Base-by-base conservation (phyloP, 2,113 vertebrate genomes). In the Capreolus pygargus region DNA sequence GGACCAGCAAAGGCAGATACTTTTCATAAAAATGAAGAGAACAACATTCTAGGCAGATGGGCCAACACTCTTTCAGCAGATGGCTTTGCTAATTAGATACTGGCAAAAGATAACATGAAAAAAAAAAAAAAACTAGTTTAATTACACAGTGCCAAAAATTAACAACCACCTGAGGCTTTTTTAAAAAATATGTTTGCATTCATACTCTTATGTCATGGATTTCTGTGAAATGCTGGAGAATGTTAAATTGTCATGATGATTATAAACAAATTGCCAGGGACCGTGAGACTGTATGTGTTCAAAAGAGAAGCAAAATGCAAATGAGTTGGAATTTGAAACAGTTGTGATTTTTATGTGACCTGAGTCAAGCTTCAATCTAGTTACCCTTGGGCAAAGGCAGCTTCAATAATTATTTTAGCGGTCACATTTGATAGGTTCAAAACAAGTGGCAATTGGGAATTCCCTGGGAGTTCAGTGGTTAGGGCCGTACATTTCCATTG, bases 31-130 rank as follows among this genome's bases (percentile, higher is more conserved):
- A 97, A 96, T 84, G 94, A 99, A 98, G 94, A 97, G 98, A 99
- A 98, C 96, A 97, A 97, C 97, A 98, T 97, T 97, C 90, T n/a
- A 98, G 95, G 97, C 99, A 99, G 99, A 99, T 99, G 99, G 99
- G 95, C 98, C 98, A 98, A 94, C 45, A 86, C 95, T 98, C 97
- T 97, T 98, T 93, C 97, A 97, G 98, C 99, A 99, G 99, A 99
- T 99, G 99, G 99, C 96, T 98, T 96, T 98, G 97, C 97, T 99
- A 99, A 99, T 99, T 98, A 99, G 98, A 98, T 98, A 97, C 97
- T 98, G 98, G 98, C 98, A 98, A 99, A 98, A 97, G 98, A 98
- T 97, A 98, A 98, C 98, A 98, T 96, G 96, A 93, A 83, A 81
- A 78, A 78, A 39, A 39, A 39, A 39, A 78, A 97, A 98, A 98